Base-by-base conservation (phyloP, 2,888 invertebrate species). In the Polyommatus icarus region DNA sequence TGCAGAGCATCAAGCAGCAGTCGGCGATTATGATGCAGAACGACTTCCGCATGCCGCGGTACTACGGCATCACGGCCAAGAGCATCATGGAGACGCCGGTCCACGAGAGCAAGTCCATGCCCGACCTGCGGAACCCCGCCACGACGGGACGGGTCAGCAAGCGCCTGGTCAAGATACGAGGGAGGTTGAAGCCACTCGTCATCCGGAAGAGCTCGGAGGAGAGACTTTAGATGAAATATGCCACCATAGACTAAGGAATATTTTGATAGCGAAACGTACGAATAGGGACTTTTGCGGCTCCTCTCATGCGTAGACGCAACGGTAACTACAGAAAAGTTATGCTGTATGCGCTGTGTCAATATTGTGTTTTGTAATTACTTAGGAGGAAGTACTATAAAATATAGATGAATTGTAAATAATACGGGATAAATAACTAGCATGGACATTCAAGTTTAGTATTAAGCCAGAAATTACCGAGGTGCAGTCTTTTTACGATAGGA, bases 41-140 rank as follows among this genome's bases (percentile, higher is more conserved):
- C 76, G 96, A 96, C 80, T 95, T 94, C 78, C 95, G 95, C 29
- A 96, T 96, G 96, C 96, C 96, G 0, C 89, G 96, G 79, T 95
- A 95, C 82, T 96, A 95, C 81, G 94, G 95, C 0, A 88, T 92
- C 1, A 86, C 91, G 1, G 83, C 90, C 0, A 90, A 91, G 72
- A 80, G 87, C 0, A 80, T 84, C 0, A 90, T 91, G 54, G 84
- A 84, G 5, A 79, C 85, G 3, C 85, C 92, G 0, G 90, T 92
- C 0, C 91, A 92, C 54, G 93, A 94, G 77, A 94, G 94, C 76
- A 94, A 93, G 76, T 94, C 94, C 0, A 94, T 94, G 94, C 94
- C 94, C 1, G 94, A 94, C 84, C 85, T 94, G 32, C 89, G 93
- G 61, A 89, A 85, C 77, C 90, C 90, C 0, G 80, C 82, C 0